Base-by-base conservation (phyloP, 2,888 invertebrate genomes). In the Cartodere bifasciata region DNA sequence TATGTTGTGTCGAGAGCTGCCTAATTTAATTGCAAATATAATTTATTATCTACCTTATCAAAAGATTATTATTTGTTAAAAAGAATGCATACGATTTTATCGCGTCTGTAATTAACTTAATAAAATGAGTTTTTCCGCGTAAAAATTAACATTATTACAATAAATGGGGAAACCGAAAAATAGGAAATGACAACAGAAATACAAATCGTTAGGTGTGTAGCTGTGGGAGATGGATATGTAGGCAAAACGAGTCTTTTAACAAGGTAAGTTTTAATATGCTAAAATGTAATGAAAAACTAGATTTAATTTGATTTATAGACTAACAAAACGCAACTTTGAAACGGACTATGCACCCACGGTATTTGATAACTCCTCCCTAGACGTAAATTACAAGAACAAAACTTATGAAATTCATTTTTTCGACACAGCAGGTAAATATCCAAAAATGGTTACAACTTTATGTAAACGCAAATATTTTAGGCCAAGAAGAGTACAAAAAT, bases 221-320 rank as follows among this genome's bases (percentile, higher is more conserved):
- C 36, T 11, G 35, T 43, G 6, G 43, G 43, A 10, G 41, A 43
- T 28, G 43, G 43, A 7, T 42, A 26, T 21, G 39, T 42, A 13
- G 43, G 43, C 12, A 43, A 43, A 37, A 42, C 43, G 9, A 31
- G 34, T 10, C 24, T 43, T 9, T 30, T 43, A 22, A 30, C 31
- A 23, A 42, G 40, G 43, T 43, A 32, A 25, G 4, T 10, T 11
- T 16, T 10, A 21, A 26, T 14, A 16, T 23, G 20, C 11, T 27
- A 27, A 6, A 9, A 20, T 6, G 20, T 20, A 20, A 20, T 20
- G 6, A 7, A 7, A 7, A 20, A 20, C 6, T 20, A 6, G 20
- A 20, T 9, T 20, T 20, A 20, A 10, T 28, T 10, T 33, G 14
- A 12, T 23, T 28, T 37, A 13, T 22, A 35, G 17, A 22, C n/a